phyloP scores from a whole-genome alignment of 2,888 invertebrate species.

The Microdon myrmicae region DNA sequence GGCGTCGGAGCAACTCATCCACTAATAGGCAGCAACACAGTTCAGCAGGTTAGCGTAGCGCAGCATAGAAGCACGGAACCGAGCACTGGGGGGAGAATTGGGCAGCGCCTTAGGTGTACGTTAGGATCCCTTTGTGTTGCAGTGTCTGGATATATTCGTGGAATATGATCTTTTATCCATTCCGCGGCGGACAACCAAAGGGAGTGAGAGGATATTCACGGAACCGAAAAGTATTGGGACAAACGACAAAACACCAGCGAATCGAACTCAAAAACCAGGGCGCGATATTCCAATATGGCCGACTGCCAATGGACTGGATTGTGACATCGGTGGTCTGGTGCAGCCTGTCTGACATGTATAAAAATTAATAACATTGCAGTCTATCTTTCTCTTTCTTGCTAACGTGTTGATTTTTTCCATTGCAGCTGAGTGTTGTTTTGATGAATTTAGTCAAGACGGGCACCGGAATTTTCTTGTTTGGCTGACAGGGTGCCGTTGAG shows the following conservation, averaged over 20 bases:
- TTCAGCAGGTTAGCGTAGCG: slow-evolving; percentile 36
- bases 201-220: slow-evolving; percentile 11
- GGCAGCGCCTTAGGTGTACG: slow-evolving; percentile 18
- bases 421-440: slow-evolving; percentile 23
- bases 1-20: slow-evolving; percentile 8
- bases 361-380: slow-evolving; percentile 34
- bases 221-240: slow-evolving; percentile 29
- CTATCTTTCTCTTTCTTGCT: slow-evolving; percentile 20
- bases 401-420: too few species aligned
- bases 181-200: slow-evolving; percentile 28
- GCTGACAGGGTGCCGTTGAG: slow-evolving; percentile 45
- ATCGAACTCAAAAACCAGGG: slow-evolving; percentile 46
- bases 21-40: too few species aligned
- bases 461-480: slow-evolving; percentile 23
- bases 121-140: slow-evolving; percentile 8
- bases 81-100: slow-evolving; percentile 22
- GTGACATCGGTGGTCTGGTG: slow-evolving; percentile 30
- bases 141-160: slow-evolving; percentile 22
- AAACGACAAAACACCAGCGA: slow-evolving; percentile 31
- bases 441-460: not conserved
- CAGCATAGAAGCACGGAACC: slow-evolving; percentile 10
- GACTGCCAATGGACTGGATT: slow-evolving; percentile 32
- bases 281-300: slow-evolving; percentile 52
- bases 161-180: slow-evolving; percentile 33
- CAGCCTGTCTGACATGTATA: slow-evolving; percentile 18